Evolutionary conservation across 2,113 vertebrate genomes (phyloP).

Genomic region (Copsychus sechellarum): DNA sequence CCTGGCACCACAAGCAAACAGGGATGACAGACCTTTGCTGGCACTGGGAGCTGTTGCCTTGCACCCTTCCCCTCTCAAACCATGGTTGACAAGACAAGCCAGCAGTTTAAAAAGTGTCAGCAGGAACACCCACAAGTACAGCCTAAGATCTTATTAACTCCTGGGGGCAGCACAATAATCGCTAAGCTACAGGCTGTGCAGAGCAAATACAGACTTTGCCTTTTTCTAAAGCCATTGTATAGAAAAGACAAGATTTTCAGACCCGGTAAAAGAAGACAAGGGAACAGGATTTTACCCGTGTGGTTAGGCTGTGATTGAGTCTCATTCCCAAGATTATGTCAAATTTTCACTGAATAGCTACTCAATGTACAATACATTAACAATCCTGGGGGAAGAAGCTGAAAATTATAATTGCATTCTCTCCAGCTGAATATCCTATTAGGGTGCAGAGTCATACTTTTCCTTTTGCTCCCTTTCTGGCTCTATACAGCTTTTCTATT

Average conservation of each 20-base stretch:
- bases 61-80: neutral
- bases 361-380: neutral
- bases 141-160: neutral
- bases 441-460: neutral
- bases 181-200: neutral
- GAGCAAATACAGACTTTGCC: neutral
- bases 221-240: neutral
- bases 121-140: neutral
- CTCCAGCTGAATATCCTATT: neutral
- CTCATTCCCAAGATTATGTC: neutral
- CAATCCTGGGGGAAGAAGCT: neutral
- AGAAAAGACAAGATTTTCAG: neutral
- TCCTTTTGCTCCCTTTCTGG: neutral
- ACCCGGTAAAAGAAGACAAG: neutral
- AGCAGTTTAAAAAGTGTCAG: neutral
- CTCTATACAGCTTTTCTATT: neutral
- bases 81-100: neutral
- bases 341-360: constrained; percentile 27
- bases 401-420: neutral
- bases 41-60: neutral
- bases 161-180: neutral
- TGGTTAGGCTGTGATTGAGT: constrained; percentile 1
- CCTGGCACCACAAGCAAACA: neutral
- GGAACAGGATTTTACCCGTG: neutral
- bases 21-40: neutral